Conservation (phyloP, 1,140 invertebrate genomes). For the Macrocentrus cingulum region DNA sequence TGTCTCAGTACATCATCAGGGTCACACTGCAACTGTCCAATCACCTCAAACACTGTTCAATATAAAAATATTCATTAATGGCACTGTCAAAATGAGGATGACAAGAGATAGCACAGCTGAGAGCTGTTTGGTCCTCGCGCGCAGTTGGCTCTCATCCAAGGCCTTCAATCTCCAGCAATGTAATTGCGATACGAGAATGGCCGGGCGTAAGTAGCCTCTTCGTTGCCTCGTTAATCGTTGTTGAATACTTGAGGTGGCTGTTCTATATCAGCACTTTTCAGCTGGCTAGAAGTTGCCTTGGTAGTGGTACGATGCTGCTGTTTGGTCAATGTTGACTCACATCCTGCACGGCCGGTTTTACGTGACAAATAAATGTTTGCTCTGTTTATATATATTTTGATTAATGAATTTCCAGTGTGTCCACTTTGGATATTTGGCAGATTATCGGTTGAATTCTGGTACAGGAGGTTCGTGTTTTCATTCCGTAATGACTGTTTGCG, state of each 20-base stretch:
- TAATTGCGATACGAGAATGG: constrained; percentile 23
- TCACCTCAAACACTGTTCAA: too few species aligned
- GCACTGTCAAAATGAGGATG: neutral
- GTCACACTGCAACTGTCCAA: too few species aligned
- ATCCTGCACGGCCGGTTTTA: too few species aligned
- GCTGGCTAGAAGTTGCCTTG: neutral
- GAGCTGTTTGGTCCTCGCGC: neutral
- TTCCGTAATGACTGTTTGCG: neutral
- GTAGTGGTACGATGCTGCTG: too few species aligned
- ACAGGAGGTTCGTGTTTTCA: neutral
- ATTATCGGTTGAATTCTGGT: constrained; percentile 3
- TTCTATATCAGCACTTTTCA: constrained; percentile 13
- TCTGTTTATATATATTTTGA: constrained; percentile 15
- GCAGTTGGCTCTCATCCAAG: constrained; percentile 19
- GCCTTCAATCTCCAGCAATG: constrained; percentile 12
- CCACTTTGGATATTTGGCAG: constrained; percentile 14
- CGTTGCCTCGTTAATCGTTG: constrained; percentile 17
- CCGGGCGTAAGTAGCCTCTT: constrained; percentile 16
- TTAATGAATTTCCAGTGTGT: constrained; percentile 15
- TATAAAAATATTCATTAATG: constrained; percentile 6
- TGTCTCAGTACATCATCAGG: too few species aligned
- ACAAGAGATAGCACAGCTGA: neutral
- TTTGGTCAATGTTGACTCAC: too few species aligned
- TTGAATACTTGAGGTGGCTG: constrained; percentile 17
- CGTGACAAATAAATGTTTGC: constrained; percentile 13